Conservation (phyloP, 2,888 invertebrate genomes). For the Kuschelorhynchus macadamiae region DNA sequence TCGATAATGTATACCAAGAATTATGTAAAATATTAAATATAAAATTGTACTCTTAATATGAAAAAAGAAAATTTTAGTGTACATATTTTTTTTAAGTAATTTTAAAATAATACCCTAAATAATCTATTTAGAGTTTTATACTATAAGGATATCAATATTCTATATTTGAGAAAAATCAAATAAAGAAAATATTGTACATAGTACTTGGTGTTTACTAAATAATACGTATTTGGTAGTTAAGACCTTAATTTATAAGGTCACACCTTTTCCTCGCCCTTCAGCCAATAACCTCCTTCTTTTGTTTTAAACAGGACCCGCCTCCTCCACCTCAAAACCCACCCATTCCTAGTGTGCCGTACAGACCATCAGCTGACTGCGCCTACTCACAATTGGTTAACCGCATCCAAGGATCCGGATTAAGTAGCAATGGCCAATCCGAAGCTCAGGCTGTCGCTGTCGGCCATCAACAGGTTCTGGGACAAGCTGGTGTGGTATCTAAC, state of each 20-base stretch:
- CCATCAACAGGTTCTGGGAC: slow-evolving; percentile 68
- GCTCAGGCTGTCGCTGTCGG: not conserved
- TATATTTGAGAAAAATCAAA: no score
- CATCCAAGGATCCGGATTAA: slow-evolving; percentile 72
- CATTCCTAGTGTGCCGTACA: slow-evolving; percentile 77
- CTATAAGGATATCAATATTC: no score
- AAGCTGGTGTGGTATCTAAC: not conserved
- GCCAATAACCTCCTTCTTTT: slow-evolving; percentile 28
- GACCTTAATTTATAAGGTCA: slow-evolving; percentile 39
- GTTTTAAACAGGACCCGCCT: slow-evolving; percentile 39
- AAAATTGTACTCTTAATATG: no score
- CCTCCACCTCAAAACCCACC: slow-evolving; percentile 39
- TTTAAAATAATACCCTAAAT: no score
- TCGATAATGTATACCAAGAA: slow-evolving; percentile 13
- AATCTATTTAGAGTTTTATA: no score
- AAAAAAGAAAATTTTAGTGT: no score
- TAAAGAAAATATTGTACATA: slow-evolving; percentile 4
- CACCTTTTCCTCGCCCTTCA: slow-evolving; percentile 14
- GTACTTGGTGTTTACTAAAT: not conserved
- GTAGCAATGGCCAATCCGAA: slow-evolving; percentile 1
- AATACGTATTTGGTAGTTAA: slow-evolving; percentile 7
- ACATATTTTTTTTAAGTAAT: no score
- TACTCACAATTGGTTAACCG: slow-evolving; percentile 90
- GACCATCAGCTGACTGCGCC: slow-evolving; percentile 88
- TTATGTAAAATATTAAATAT: slow-evolving; percentile 19